Base-by-base conservation (phyloP, 2,888 invertebrate genomes). In the Ochropleura plecta region DNA sequence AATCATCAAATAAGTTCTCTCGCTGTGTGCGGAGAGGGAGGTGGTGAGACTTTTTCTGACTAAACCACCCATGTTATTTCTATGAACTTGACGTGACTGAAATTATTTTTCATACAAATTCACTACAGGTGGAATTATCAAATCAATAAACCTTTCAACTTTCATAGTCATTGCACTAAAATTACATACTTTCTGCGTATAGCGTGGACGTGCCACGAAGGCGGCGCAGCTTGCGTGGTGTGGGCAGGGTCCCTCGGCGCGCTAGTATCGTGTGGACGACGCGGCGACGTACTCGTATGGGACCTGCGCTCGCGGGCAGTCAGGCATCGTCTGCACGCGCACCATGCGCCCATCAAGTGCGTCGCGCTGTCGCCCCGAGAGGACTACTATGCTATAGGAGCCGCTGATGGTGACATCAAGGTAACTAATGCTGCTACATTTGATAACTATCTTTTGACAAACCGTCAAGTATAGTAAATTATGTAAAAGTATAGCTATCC, bases 331-430 rank as follows among this genome's bases (percentile, higher is more conserved):
- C 98, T 95, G 86, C 93, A 97, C 96, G 99, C 99, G 79, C 99
- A 99, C 93, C 99, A 99, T 92, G 98, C 98, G 86, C 98, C 99
- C 76, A 98, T 99, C 89, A 99, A 99, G 96, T 99, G 99, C 93
- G 97, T 99, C 87, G 98, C 99, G 68, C 97, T 99, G 66, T 99
- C 99, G 96, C 99, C 99, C 0, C 97, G 98, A 76, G 99, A 99
- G 95, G 99, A 99, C 95, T 98, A 98, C 95, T 99, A 99, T 95
- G 99, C 99, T 40, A 99, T 99, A 68, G 99, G 99, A 20, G 98
- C 98, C 68, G 98, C 98, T 40, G 99, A 99, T 95, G 99, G 99
- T 12, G 99, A 99, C 92, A 98, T 99, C 90, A 99, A 99, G 67
- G 60, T 72, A 53, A 53, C 30, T 30, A 30, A 30, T 30, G 30